Base-by-base conservation (phyloP, 2,113 vertebrate genomes). In the Zosterops japonicus region DNA sequence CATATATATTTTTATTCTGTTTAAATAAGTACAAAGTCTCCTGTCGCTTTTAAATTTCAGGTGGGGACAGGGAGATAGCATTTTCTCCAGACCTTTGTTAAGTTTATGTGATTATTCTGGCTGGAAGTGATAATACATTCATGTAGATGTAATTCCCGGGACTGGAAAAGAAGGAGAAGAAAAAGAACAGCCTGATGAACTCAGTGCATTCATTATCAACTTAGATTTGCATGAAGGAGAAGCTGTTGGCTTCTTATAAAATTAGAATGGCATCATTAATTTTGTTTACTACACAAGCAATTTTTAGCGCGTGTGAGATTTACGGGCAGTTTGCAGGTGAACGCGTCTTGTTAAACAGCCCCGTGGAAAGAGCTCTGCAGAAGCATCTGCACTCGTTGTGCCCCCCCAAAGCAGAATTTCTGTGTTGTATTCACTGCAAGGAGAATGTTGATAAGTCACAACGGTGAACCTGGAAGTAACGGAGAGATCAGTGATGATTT, bases 171-270 rank as follows among this genome's bases (percentile, higher is more conserved):
- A 5, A 65, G 6, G 7, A 8, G 35, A 81, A 82, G 41, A 85
- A 94, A 93, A 92, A 19, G 20, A 83, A 35, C 63, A 90, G 25
- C 50, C 72, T 87, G 70, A 93, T 95, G 83, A 92, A 75, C 74
- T 85, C 53, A 10, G 3, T 53, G 41, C 49, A 68, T 84, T 95
- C 81, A 67, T 96, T 96, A 91, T 75, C 84, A 75, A 29, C 33
- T 64, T 91, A 41, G 28, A 75, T 89, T 93, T 95, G 69, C 93
- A 92, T 88, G 88, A 91, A 83, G 70, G 90, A 79, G 92, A 93
- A 95, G 81, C 59, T 71, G 53, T 67, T 88, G 81, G 24, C 35
- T 91, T 93, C 53, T 83, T 93, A 59, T 35, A 75, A 86, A 93
- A 89, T 93, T 70, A 91, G 89, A 93, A 86, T 63, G 52, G 79